Evolutionary conservation across 2,113 vertebrate species (phyloP).

Genomic region (Sialia sialis): DNA sequence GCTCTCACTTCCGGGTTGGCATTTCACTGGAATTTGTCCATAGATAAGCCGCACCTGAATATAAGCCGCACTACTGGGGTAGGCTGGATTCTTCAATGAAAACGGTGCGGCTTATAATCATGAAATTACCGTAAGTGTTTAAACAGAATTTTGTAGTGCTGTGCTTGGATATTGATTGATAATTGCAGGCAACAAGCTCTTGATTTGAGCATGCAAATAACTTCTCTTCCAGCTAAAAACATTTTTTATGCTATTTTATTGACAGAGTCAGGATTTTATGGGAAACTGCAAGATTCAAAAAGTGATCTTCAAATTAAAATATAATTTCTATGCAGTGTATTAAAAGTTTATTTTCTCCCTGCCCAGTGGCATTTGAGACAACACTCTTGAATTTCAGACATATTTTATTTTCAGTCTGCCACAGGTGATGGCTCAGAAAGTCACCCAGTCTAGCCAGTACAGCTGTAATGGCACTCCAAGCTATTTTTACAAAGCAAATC

Average conservation of each 20-base stretch:
- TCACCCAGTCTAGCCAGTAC: not conserved
- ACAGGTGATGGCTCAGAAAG: not conserved
- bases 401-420: not conserved
- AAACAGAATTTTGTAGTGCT: not conserved
- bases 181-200: not conserved
- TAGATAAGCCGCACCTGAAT: no score
- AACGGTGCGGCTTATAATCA: no score
- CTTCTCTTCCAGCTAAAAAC: not conserved
- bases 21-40: no score
- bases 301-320: not conserved
- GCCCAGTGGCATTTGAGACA: not conserved
- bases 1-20: no score
- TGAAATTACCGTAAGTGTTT: no score
- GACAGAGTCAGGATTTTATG: not conserved
- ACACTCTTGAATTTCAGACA: not conserved
- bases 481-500: slow-evolving; percentile 8
- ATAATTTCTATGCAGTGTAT: not conserved
- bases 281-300: not conserved
- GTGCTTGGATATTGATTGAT: not conserved
- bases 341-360: not conserved
- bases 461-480: not conserved
- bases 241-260: not conserved
- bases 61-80: no score
- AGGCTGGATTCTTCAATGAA: no score
- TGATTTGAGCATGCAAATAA: not conserved